Evolutionary conservation across 1,140 invertebrate genomes (phyloP).

Genomic region (Dolichoris vasculosae): DNA sequence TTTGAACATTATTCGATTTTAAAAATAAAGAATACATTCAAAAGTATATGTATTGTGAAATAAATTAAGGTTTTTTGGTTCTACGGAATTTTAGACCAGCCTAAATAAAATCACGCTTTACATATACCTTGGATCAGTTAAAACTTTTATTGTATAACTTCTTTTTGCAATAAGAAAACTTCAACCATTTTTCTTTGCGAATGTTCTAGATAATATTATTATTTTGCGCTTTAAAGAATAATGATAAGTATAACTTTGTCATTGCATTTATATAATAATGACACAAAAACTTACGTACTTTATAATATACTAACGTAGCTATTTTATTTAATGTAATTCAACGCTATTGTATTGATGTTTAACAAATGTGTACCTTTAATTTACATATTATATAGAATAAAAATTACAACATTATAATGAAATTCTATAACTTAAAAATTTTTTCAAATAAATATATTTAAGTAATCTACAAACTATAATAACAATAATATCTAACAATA

Average conservation of each 20-base stretch:
- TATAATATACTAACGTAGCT: slow-evolving; percentile 28
- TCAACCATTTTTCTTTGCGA: slow-evolving; percentile 3
- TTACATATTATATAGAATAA: not conserved
- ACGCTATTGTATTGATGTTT: slow-evolving; percentile 6
- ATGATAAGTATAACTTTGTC: not conserved
- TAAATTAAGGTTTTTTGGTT: slow-evolving; percentile 30
- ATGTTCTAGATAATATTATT: not conserved
- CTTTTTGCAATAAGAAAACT: slow-evolving; percentile 24
- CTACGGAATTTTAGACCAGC: slow-evolving; percentile 20
- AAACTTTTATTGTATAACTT: slow-evolving; percentile 46
- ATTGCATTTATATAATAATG: not conserved
- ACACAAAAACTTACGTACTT: slow-evolving; percentile 33
- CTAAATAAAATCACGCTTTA: slow-evolving; percentile 45
- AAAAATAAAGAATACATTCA: slow-evolving; percentile 1
- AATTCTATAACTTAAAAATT: not conserved
- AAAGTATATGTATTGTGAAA: not conserved
- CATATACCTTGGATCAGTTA: slow-evolving; percentile 33
- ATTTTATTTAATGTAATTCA: slow-evolving; percentile 13
- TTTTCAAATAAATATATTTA: not conserved
- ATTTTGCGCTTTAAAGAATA: slow-evolving; percentile 2
- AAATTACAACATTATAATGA: not conserved
- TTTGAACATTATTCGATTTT: not conserved
- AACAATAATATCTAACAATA: not conserved
- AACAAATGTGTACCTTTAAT: not conserved
- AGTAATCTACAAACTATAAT: not conserved